Base-by-base conservation (phyloP, 92 coral and sea anemone species). In the Zoanthus solanderi region DNA sequence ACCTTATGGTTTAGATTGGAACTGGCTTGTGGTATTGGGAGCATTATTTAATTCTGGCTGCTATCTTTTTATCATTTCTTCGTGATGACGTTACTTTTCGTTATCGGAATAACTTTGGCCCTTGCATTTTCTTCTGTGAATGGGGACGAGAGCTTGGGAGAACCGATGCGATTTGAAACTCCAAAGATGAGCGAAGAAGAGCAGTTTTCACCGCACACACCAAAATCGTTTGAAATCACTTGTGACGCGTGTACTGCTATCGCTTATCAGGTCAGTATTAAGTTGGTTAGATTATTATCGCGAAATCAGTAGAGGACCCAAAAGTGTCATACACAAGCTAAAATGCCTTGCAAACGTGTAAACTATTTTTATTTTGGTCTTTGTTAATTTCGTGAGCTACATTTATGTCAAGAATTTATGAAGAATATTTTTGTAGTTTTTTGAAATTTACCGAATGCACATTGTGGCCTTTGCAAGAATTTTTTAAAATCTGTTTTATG, bases 81-180 rank as follows among this genome's bases (percentile, higher is more conserved):
- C 58, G 44, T 29, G 12, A 85, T 92, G 90, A 71, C 78, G 69
- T 52, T 50, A 31, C 17, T 57, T 63, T 17, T 84, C 34, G 56
- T 74, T 6, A 18, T 92, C 57, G 89, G 84, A 57, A 53, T 46
- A 32, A 10, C 83, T 23, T 12, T 77, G 4, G 15, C 79, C 10
- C 52, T 82, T 23, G 57, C 75, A 9, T 7, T 80, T 14, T 61
- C 61, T 12, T 61, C 83, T 71, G 90, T 84, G 16, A 34, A 18
- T 44, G 84, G 90, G 45, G 85, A 83, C 28, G 91, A 90, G 63
- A 92, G 88, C 14, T 88, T 85, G 7, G 92, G 90, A 15, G 88
- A 94, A 72, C 98, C 98, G 32, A 97, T 97, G 99, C 92, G 96
- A 44, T 97, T 97, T 91, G 98, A 97, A 87, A 97, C 99, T 23